These are phyloP conservation scores for Aphodius sticticus DNA, from an alignment of 2,888 invertebrate genomes.

Conservation along the genomic window DNA sequence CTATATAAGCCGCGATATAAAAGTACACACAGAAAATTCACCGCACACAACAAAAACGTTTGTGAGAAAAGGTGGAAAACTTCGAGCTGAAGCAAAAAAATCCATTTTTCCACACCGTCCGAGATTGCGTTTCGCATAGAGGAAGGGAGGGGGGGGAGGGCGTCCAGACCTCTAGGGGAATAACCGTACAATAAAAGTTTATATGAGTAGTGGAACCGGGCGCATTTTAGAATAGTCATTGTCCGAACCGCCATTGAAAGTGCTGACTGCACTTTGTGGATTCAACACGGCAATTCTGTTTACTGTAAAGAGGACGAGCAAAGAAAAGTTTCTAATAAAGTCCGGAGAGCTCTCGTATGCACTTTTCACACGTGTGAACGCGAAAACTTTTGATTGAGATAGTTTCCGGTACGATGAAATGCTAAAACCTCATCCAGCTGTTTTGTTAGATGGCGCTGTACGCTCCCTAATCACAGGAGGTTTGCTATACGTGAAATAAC, in stretches of 20 bases:
- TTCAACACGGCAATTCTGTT: constrained; percentile 39
- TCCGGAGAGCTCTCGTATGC: constrained; percentile 38
- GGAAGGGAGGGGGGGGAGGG: background rate
- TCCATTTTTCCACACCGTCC: background rate
- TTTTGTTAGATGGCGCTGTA: no score
- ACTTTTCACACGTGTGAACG: constrained; percentile 39
- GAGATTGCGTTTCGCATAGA: background rate
- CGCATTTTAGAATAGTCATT: background rate
- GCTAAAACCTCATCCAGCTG: no score
- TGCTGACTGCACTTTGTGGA: constrained; percentile 34
- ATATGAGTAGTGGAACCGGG: background rate
- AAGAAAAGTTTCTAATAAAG: constrained; percentile 38
- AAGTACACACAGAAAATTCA: no score
- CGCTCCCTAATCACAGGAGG: no score
- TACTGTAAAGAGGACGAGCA: constrained; percentile 32
- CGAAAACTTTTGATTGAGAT: constrained; percentile 33
- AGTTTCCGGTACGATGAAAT: background rate
- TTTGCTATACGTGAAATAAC: no score
- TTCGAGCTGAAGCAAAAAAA: background rate
- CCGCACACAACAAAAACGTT: no score
- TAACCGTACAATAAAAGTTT: constrained; percentile 4
- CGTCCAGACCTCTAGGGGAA: background rate
- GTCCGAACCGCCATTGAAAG: background rate
- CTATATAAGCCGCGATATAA: no score
- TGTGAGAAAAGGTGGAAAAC: no score